phyloP scores from a whole-genome alignment of 2,888 invertebrate species.

The Hyposoter dolosus region DNA sequence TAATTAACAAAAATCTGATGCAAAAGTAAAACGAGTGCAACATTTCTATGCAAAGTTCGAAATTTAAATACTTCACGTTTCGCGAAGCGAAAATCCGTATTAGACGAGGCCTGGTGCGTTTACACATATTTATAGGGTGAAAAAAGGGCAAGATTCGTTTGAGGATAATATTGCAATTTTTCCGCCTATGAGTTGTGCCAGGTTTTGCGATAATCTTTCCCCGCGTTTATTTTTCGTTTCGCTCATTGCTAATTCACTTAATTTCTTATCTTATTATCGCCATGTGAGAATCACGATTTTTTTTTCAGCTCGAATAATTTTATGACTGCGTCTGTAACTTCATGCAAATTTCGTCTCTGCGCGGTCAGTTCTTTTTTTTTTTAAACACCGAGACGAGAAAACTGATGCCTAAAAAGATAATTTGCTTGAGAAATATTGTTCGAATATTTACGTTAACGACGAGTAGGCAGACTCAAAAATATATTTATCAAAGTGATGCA shows the following conservation, averaged over 20 bases:
- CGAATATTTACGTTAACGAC: background rate
- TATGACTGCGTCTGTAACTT: background rate
- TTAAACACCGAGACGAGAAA: background rate
- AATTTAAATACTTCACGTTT: constrained; percentile 64
- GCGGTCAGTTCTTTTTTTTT: background rate
- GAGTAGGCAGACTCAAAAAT: background rate
- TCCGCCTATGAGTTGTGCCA: constrained; percentile 49
- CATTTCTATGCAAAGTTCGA: constrained; percentile 42
- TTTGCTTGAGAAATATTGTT: background rate
- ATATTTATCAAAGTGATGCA: background rate
- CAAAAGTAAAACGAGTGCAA: background rate
- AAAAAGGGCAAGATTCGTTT: constrained; percentile 38
- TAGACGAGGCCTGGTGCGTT: constrained; percentile 58
- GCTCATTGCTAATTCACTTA: constrained; percentile 39
- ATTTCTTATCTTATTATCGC: constrained; percentile 31
- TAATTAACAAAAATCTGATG: background rate
- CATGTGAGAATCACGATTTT: background rate
- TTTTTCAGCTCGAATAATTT: constrained; percentile 31
- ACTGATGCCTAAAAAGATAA: background rate
- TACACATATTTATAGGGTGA: constrained; percentile 34
- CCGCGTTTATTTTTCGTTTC: constrained; percentile 4
- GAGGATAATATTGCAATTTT: constrained; percentile 68
- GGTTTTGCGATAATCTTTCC: constrained; percentile 5
- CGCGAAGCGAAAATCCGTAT: constrained; percentile 66
- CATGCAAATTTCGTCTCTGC: constrained; percentile 2